Base-by-base conservation (phyloP, 2,888 invertebrate genomes). In the Eretmocerus hayati region DNA sequence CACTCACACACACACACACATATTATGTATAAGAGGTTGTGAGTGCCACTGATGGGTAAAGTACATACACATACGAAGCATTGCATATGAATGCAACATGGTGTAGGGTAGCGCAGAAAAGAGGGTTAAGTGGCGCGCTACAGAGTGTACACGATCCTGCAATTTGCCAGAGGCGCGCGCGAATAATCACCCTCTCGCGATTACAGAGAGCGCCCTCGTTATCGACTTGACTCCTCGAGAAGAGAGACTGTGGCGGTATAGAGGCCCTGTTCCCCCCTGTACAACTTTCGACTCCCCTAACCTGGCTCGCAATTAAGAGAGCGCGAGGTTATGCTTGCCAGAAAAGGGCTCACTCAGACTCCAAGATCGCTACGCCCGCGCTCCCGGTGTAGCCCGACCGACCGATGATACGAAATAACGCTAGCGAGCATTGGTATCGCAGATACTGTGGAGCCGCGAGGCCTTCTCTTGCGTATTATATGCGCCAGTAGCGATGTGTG, bases 161-260 rank as follows among this genome's bases (percentile, higher is more conserved):
- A 26, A 26, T 26, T 26, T 26, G 26, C n/a, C n/a, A 30, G 30
- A 13, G 33, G 5, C 33, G n/a, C 33, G 15, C 33, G 33, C 15
- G n/a, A n/a, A 13, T 33, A 33, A 33, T 1, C 9, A 33, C 33
- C 9, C 40, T 15, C 15, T n/a, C 5, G 1, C 23, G 32, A 11
- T 16, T 5, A 16, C 35, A 16, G 18, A n/a, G n/a, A 22, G 22
- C 15, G 3, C 22, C 30, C 33, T 44, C 36, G 50, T 50, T 50
- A 50, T 38, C 37, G 32, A 42, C 37, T 46, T 18, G 42, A 50
- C 46, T 46, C 23, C 18, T 13, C 30, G 30, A 42, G 42, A n/a
- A n/a, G n/a, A n/a, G n/a, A n/a, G n/a, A n/a, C n/a, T n/a, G n/a
- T n/a, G n/a, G n/a, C n/a, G n/a, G n/a, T n/a, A n/a, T n/a, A n/a